A percentile compares a stretch with the other conserved stretches of the same genome.
phyloP scores from a whole-genome alignment of 2,797 vertebrate genomes.

The Leptodactylus fallax region DNA sequence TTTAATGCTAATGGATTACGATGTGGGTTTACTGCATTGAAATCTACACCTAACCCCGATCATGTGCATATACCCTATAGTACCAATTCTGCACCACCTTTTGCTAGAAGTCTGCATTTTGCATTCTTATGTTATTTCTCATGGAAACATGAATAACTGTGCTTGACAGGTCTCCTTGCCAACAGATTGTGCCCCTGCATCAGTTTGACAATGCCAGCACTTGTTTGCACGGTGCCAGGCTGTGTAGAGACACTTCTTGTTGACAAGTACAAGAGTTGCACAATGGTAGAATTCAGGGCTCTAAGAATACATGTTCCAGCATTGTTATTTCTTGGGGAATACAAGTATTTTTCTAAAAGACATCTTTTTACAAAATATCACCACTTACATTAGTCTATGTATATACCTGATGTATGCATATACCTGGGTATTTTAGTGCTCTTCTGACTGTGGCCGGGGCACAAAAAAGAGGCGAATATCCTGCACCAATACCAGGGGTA shows the following conservation, averaged over 20 bases:
- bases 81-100: too few species aligned
- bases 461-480: constrained; percentile 83
- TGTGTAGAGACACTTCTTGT: not conserved
- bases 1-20: too few species aligned
- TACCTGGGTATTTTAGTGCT: constrained; percentile 80
- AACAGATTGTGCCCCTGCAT: too few species aligned
- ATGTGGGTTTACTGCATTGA: too few species aligned
- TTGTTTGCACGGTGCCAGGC: too few species aligned
- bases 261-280: not conserved
- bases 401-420: not conserved
- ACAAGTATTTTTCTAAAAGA: not conserved
- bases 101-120: too few species aligned
- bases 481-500: constrained; percentile 88
- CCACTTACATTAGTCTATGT: not conserved
- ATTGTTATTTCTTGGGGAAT: not conserved
- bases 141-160: too few species aligned
- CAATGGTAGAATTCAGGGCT: not conserved
- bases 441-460: constrained; percentile 87
- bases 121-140: too few species aligned
- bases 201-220: too few species aligned
- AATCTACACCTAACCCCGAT: too few species aligned
- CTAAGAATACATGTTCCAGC: not conserved
- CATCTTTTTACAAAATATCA: not conserved
- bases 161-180: too few species aligned
- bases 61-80: too few species aligned